Evolutionary conservation across 2,797 vertebrate species (phyloP), one percentile per base, ranked within the genome.

Genomic region (Eidolon dupreanum): DNA sequence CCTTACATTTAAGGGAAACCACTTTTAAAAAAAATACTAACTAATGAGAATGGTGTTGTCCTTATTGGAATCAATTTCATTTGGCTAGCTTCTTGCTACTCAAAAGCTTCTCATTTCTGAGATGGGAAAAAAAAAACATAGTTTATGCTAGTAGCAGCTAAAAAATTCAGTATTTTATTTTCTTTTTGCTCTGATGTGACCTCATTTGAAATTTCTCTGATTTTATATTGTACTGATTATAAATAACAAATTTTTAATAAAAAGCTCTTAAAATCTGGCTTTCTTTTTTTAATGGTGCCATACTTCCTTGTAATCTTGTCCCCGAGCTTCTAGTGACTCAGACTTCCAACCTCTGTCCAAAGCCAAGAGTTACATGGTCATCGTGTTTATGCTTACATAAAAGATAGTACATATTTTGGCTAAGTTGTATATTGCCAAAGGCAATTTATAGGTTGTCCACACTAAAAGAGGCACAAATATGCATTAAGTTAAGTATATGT

Each of bases 201-300:
- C 51, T 95, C 55, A 53, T 93, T 74, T 86, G 63, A 96, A 92
- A 77, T 91, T 90, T 96, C 70, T 94, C 38, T 88, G 57, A 91
- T 89, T 91, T 33, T 94, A 70, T 51, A 71, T 86, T 94, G 31
- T 95, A 36, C 59, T 83, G 53, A 95, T 95, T 85, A 82, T 91
- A 31, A 94, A 79, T 86, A 91, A 88, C 19, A 92, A 90, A 94
- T 74, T 89, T 88, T 28, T 95, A 97, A 95, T 97, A 97, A 97
- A 97, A 96, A 87, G 19, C 46, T 87, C 65, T 78, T 84, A 57
- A 86, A 75, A 92, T 17, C 31, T 95, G 53, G 4, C 46, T 87
- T 88, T 78, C 49, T 24, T 65, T 57, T 79, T 75, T 77, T 61
- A 19, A 53, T 84, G 51, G 51, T 91, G 11, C 13, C 38, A 8